Conservation (phyloP, 2,113 vertebrate species). For the Reinhardtius hippoglossoides region DNA sequence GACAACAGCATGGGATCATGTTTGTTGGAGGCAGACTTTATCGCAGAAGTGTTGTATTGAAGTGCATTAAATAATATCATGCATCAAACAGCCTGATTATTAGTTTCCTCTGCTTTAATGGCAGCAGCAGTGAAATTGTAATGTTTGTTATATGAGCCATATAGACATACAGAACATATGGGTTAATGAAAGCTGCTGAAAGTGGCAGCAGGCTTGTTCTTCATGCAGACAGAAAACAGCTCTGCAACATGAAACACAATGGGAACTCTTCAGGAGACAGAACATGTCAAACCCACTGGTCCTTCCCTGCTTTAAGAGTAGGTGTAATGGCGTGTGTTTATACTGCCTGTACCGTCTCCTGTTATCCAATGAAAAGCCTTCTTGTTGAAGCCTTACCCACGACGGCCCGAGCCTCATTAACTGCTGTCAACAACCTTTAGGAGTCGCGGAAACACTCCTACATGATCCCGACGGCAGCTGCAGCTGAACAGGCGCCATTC, state of each 20-base stretch:
- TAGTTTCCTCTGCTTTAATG: neutral
- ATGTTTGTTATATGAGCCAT: neutral
- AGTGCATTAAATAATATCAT: neutral
- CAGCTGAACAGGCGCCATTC: neutral
- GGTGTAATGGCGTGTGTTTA: slow-evolving; percentile 78
- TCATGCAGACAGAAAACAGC: neutral
- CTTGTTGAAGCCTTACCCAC: slow-evolving; percentile 86
- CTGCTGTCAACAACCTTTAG: slow-evolving; percentile 25
- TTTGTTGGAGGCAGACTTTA: neutral
- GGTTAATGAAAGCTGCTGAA: slow-evolving; percentile 4
- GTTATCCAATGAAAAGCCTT: slow-evolving; percentile 84
- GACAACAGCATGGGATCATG: neutral
- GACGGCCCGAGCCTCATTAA: slow-evolving; percentile 29
- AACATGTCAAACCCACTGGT: slow-evolving; percentile 39
- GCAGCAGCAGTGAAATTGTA: neutral
- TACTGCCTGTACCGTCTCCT: slow-evolving; percentile 75
- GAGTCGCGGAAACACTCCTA: neutral
- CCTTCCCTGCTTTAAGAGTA: slow-evolving; percentile 49
- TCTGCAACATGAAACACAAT: neutral
- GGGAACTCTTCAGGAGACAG: no score
- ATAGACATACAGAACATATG: neutral
- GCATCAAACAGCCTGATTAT: neutral
- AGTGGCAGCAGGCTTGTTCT: neutral
- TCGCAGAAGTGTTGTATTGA: neutral
- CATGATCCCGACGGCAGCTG: neutral